These are phyloP conservation scores for Chamaetylas fuelleborni DNA, from an alignment of 2,113 vertebrate genomes.

Conservation along the genomic window DNA sequence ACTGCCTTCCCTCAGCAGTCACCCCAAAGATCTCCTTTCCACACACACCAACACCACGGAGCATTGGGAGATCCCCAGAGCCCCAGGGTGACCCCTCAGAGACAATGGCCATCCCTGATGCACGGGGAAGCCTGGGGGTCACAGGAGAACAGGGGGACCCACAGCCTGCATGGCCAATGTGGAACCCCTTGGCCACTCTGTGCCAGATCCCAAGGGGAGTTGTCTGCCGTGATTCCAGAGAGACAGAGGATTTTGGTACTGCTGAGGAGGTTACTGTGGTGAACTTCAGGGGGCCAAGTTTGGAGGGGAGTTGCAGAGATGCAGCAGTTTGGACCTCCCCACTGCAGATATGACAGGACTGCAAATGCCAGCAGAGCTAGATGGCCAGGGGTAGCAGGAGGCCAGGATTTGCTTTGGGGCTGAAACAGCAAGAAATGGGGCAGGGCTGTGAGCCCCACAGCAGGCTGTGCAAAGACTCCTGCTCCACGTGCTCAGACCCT, in stretches of 20 bases:
- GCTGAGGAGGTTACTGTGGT: accelerated
- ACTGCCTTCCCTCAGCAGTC: neutral
- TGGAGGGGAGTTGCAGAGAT: neutral
- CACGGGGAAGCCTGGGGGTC: neutral
- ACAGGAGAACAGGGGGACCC: neutral
- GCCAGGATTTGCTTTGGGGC: neutral
- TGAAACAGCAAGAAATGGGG: neutral
- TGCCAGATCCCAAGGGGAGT: neutral
- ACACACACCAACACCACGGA: neutral
- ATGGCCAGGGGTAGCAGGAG: neutral
- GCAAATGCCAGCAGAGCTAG: neutral
- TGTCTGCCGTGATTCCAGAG: accelerated
- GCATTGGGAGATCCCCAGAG: neutral
- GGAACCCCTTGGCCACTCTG: neutral
- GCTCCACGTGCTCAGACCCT: neutral
- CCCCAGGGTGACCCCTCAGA: neutral
- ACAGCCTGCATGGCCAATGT: accelerated
- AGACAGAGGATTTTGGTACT: neutral
- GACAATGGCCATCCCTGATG: neutral
- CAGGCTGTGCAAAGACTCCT: neutral
- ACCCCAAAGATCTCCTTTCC: neutral
- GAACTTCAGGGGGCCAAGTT: neutral
- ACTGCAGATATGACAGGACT: neutral
- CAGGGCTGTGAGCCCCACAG: neutral
- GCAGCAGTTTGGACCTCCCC: neutral